phyloP scores from a whole-genome alignment of 2,888 invertebrate species.

The Cryptophagus acutangulus region DNA sequence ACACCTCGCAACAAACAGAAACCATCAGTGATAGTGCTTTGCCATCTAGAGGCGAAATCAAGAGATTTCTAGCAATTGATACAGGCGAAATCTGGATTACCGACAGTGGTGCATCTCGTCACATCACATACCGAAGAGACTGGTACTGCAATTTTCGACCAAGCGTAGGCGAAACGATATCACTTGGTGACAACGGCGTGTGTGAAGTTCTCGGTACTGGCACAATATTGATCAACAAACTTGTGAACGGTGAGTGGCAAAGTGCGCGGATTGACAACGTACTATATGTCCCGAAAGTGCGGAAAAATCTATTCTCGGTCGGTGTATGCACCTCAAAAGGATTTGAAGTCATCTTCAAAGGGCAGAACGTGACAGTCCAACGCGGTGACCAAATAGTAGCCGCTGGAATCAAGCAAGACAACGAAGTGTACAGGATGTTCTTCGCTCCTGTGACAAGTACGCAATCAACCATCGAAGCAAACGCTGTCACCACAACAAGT shows the following conservation, averaged over 20 bases:
- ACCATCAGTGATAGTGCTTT: no score
- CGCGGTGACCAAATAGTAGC: no score
- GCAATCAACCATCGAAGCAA: slow-evolving; percentile 19
- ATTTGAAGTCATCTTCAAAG: slow-evolving; percentile 29
- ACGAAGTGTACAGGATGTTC: slow-evolving; percentile 28
- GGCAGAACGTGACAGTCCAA: slow-evolving; percentile 19
- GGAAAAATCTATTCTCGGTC: slow-evolving; percentile 39
- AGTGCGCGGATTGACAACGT: slow-evolving; percentile 24
- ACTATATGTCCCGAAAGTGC: slow-evolving; percentile 35
- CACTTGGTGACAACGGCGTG: slow-evolving; percentile 24
- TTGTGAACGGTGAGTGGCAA: slow-evolving; percentile 28
- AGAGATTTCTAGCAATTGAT: no score
- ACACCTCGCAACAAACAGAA: no score
- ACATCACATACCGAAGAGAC: slow-evolving; percentile 22
- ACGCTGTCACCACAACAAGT: slow-evolving; percentile 7
- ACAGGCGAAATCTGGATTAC: no score
- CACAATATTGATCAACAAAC: slow-evolving; percentile 24
- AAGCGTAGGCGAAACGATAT: slow-evolving; percentile 10
- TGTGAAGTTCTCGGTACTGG: slow-evolving; percentile 28
- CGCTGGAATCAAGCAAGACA: no score
- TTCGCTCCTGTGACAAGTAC: no score
- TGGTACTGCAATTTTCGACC: slow-evolving; percentile 16
- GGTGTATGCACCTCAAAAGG: slow-evolving; percentile 31
- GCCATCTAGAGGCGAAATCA: no score
- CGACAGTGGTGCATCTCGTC: slow-evolving; percentile 30